phyloP scores from a whole-genome alignment of 2,888 invertebrate species.

The Petrolisthes cinctipes region DNA sequence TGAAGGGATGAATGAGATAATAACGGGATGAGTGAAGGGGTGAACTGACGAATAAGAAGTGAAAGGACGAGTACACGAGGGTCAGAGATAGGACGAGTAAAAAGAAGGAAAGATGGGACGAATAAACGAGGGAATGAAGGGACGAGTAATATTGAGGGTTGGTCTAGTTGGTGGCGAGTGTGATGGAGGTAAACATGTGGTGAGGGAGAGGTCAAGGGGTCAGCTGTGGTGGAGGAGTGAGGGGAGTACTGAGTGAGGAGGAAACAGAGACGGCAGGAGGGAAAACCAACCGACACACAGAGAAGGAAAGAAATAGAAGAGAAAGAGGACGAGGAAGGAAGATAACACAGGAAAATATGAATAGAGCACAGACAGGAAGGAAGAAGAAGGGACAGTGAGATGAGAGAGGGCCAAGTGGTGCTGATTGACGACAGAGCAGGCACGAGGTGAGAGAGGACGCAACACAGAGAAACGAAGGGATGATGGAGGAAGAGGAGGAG shows the following conservation, averaged over 20 bases:
- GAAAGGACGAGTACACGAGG: background rate
- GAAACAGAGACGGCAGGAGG: background rate
- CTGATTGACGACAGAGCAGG: background rate
- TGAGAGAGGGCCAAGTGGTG: background rate
- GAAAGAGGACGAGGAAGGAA: background rate
- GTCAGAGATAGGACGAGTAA: background rate
- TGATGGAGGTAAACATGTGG: background rate
- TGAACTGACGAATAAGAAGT: background rate
- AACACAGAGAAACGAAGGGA: background rate
- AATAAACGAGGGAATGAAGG: background rate
- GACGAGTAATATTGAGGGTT: background rate
- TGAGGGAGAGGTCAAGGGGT: background rate
- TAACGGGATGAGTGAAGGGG: background rate
- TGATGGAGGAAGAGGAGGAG: background rate
- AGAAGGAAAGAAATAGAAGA: background rate
- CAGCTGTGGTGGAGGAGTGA: background rate
- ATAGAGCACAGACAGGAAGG: background rate
- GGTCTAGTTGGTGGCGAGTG: background rate
- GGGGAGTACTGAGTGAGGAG: background rate
- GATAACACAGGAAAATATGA: background rate
- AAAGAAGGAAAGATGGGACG: background rate
- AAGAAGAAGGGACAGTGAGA: background rate
- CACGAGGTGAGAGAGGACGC: background rate
- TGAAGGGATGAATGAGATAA: background rate
- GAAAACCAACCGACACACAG: background rate